phyloP scores from a whole-genome alignment of 2,888 invertebrate species.

The Tetropium fuscum region DNA sequence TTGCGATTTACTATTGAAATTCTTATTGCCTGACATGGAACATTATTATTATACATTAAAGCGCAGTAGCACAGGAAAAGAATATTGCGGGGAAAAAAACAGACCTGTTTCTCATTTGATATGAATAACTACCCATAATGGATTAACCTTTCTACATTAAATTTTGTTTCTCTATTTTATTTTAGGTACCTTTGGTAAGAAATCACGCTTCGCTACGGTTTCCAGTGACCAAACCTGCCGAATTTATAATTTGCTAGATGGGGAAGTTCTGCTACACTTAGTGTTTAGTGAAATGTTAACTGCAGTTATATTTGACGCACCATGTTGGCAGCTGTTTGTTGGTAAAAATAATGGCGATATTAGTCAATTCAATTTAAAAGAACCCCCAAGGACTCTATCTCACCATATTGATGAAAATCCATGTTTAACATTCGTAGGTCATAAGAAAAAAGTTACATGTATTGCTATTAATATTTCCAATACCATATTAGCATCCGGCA shows the following conservation, averaged over 20 bases:
- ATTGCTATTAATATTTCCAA: slow-evolving; percentile 81
- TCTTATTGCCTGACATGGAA: too few species aligned
- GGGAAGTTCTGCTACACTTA: slow-evolving; percentile 77
- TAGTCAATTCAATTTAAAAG: slow-evolving; percentile 74
- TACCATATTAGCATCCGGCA: slow-evolving; percentile 79
- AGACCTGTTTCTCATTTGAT: too few species aligned
- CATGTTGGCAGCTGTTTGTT: slow-evolving; percentile 80
- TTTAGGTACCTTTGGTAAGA: slow-evolving; percentile 67
- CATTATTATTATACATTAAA: too few species aligned
- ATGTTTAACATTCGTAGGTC: slow-evolving; percentile 71
- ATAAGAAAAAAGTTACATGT: slow-evolving; percentile 77
- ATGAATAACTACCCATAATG: too few species aligned
- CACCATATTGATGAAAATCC: slow-evolving; percentile 70
- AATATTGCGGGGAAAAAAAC: too few species aligned
- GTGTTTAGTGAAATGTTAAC: slow-evolving; percentile 80
- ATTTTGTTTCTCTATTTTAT: too few species aligned
- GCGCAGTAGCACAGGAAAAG: too few species aligned
- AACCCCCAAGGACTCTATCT: slow-evolving; percentile 76
- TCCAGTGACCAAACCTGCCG: slow-evolving; percentile 87
- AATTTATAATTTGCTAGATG: slow-evolving; percentile 81
- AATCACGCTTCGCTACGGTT: slow-evolving; percentile 79
- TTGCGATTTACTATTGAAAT: too few species aligned
- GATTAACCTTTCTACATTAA: too few species aligned
- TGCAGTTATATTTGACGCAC: slow-evolving; percentile 75
- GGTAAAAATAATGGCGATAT: slow-evolving; percentile 81